These are phyloP conservation scores for Phoxinus dragarum DNA, from an alignment of 2,797 vertebrate species.

Conservation along the genomic window DNA sequence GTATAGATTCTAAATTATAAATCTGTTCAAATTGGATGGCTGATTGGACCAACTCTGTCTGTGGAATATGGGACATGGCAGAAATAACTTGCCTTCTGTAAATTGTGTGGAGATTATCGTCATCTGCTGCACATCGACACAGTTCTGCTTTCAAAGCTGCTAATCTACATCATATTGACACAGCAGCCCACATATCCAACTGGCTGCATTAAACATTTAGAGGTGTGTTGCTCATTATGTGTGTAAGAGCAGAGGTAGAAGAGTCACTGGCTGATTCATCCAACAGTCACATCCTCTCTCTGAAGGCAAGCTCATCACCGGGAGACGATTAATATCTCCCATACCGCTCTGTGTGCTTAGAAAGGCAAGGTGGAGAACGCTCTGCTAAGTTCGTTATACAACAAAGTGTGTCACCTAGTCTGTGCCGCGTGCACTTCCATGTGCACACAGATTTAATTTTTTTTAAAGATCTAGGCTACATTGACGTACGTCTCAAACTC, in stretches of 20 bases:
- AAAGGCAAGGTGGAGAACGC: slow-evolving; percentile 31
- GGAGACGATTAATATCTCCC: slow-evolving; percentile 53
- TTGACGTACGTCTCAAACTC: slow-evolving; percentile 28
- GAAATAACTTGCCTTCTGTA: slow-evolving; percentile 19
- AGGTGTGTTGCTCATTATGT: slow-evolving; percentile 24
- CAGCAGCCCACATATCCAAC: slow-evolving; percentile 23
- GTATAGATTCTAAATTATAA: background rate
- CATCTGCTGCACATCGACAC: background rate
- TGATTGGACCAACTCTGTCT: background rate
- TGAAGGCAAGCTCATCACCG: slow-evolving; percentile 45
- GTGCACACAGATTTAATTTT: background rate
- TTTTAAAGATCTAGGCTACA: background rate
- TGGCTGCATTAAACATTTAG: slow-evolving; percentile 33
- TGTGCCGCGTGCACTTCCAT: background rate
- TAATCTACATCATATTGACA: slow-evolving; percentile 31
- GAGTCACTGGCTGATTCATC: slow-evolving; percentile 44
- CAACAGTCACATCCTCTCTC: slow-evolving; percentile 51
- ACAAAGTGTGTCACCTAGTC: slow-evolving; percentile 57
- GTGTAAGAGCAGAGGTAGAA: slow-evolving; percentile 26
- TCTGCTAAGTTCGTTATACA: slow-evolving; percentile 48
- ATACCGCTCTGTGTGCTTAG: slow-evolving; percentile 43
- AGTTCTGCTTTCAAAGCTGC: slow-evolving; percentile 10
- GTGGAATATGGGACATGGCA: slow-evolving; percentile 1
- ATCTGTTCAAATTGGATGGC: background rate
- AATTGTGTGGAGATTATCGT: background rate